phyloP scores from a whole-genome alignment of 2,888 invertebrate genomes.

The Hypsopygia costalis region DNA sequence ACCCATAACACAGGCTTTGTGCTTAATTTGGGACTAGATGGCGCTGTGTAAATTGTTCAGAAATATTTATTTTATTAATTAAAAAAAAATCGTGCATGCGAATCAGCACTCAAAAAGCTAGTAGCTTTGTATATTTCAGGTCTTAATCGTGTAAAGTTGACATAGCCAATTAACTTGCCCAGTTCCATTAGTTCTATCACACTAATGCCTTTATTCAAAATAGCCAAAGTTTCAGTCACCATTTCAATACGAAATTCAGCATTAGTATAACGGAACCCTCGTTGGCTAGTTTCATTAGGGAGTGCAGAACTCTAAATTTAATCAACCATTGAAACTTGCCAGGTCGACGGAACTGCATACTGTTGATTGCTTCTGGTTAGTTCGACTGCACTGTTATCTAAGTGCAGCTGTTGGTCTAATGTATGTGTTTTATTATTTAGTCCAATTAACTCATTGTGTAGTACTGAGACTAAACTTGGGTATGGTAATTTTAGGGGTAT shows the following conservation, averaged over 20 bases:
- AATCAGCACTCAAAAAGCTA: no score
- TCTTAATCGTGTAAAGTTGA: no score
- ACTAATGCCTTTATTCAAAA: conserved; percentile 8
- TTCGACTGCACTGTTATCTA: not conserved
- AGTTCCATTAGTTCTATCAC: no score
- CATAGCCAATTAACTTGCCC: no score
- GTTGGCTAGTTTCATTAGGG: conserved; percentile 28
- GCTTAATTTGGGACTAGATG: no score
- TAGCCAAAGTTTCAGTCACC: conserved; percentile 4
- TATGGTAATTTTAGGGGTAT: no score
- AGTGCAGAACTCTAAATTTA: conserved; percentile 57
- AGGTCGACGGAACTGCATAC: conserved; percentile 1
- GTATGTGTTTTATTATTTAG: conserved; percentile 1
- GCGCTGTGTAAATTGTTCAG: no score
- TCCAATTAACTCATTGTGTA: not conserved
- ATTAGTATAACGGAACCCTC: conserved; percentile 6
- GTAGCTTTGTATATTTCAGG: no score
- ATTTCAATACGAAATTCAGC: not conserved
- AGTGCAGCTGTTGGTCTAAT: not conserved
- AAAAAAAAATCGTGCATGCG: no score
- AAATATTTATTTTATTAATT: no score
- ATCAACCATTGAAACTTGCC: conserved; percentile 53
- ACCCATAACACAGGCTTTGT: no score
- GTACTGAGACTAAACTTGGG: no score
- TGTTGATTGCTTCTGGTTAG: conserved; percentile 11